Evolutionary conservation across 2,888 invertebrate genomes (phyloP), one percentile per base, ranked within the genome.

Genomic region (Rhaphigaster nebulosa): DNA sequence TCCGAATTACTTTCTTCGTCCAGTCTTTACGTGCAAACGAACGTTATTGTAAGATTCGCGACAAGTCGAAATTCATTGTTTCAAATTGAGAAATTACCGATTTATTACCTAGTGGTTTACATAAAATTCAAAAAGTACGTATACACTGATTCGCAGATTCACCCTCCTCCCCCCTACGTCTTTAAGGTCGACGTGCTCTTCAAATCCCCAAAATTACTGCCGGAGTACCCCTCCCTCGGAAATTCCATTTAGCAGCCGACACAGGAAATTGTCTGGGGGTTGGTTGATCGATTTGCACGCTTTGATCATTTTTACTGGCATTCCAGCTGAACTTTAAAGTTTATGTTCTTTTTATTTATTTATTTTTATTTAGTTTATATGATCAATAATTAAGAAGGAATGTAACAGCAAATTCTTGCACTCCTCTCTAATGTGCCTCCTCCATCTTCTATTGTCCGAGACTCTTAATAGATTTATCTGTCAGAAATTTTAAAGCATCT

Each of bases 161-260:
- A 15, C 34, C 1, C 1, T 10, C 38, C 23, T 6, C 0, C 20
- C 6, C 29, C 1, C 12, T n/a, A n/a, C n/a, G n/a, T n/a, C n/a
- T n/a, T 10, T 41, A 13, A 80, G 26, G 26, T 80, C 41, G 80
- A n/a, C 80, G 3, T 20, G 84, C 45, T 18, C 34, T 45, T 50
- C 34, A 84, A 84, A n/a, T 50, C 45, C n/a, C 45, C 12, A n/a
- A 4, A 84, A 45, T 84, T 84, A n/a, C 84, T 50, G 3, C 34
- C 34, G 34, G 70, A 84, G 45, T n/a, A 26, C 45, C n/a, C 45
- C 45, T 12, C 84, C 84, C n/a, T 15, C 84, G 45, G 84, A 84
- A 84, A 84, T 84, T 50, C 84, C 84, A 84, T 50, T 84, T 45
- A 84, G 26, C n/a, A n/a, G 26, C n/a, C 84, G n/a, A 45, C 45